Conservation (phyloP, 2,797 vertebrate genomes). For the Labeo calbasu region DNA sequence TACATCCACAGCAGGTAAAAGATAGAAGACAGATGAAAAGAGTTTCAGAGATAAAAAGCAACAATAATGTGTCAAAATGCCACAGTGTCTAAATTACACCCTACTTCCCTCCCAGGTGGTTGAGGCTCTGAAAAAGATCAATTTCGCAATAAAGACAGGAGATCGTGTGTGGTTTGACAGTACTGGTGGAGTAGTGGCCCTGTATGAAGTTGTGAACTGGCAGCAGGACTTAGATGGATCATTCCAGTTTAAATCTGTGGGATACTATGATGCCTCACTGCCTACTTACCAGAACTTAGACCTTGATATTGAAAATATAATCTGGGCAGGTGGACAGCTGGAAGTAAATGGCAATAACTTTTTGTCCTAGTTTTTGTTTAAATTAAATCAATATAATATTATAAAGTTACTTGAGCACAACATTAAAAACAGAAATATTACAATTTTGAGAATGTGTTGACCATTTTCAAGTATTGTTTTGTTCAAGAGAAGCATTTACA, state of each 20-base stretch:
- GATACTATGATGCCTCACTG: constrained; percentile 74
- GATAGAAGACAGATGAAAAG: background rate
- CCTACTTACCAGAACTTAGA: constrained; percentile 70
- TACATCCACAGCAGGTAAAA: constrained; percentile 72
- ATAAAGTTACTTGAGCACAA: background rate
- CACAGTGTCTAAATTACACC: background rate
- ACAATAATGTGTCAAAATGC: background rate
- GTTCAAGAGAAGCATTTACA: background rate
- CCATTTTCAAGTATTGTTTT: background rate
- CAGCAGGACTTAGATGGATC: constrained; percentile 66
- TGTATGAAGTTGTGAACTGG: constrained; percentile 80
- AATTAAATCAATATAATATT: background rate
- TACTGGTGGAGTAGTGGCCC: constrained; percentile 72
- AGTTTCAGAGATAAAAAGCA: background rate
- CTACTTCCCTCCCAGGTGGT: constrained; percentile 63
- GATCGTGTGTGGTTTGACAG: constrained; percentile 76
- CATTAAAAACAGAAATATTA: background rate
- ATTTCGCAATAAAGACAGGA: constrained; percentile 71
- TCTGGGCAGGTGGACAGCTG: constrained; percentile 69
- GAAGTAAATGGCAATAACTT: constrained; percentile 57
- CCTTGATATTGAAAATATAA: constrained; percentile 65
- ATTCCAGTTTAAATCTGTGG: constrained; percentile 74
- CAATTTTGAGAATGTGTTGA: too few relatives aligned
- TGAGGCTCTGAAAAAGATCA: constrained; percentile 71
- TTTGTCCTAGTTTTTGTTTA: background rate